A percentile compares a stretch with the other conserved stretches of the same genome.
Conservation (phyloP, 2,113 vertebrate species). For the Callospermophilus lateralis region DNA sequence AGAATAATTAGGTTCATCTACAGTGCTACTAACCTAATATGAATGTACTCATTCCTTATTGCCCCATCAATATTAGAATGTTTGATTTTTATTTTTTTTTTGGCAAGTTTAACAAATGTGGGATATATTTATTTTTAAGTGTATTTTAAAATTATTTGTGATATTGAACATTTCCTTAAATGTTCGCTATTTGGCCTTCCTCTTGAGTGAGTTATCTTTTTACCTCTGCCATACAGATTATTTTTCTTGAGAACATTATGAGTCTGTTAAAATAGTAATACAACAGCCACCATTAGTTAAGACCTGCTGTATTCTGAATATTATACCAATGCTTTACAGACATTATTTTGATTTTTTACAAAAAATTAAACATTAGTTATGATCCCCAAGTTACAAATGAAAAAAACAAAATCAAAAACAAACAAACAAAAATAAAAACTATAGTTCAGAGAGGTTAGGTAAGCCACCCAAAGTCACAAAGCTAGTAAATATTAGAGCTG, state of each 20-base stretch:
- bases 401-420: too few relatives aligned
- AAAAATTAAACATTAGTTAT: background rate
- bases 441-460: background rate
- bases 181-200: background rate
- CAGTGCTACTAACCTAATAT: background rate
- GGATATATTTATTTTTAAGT: slow-evolving; percentile 19
- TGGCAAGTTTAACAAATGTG: background rate
- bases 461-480: background rate
- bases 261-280: slow-evolving; percentile 38
- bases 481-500: background rate
- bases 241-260: slow-evolving; percentile 28
- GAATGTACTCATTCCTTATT: background rate
- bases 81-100: slow-evolving; percentile 37
- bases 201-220: slow-evolving; percentile 36
- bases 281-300: background rate
- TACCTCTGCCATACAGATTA: background rate
- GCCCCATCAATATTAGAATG: background rate
- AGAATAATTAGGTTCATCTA: background rate
- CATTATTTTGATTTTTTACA: background rate
- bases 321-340: background rate
- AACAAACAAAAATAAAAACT: background rate
- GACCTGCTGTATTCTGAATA: background rate
- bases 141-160: background rate
- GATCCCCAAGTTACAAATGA: slow-evolving; percentile 7
- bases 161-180: slow-evolving; percentile 3